These are phyloP conservation scores for Thyatira batis DNA, from an alignment of 2,888 invertebrate species.

Conservation along the genomic window DNA sequence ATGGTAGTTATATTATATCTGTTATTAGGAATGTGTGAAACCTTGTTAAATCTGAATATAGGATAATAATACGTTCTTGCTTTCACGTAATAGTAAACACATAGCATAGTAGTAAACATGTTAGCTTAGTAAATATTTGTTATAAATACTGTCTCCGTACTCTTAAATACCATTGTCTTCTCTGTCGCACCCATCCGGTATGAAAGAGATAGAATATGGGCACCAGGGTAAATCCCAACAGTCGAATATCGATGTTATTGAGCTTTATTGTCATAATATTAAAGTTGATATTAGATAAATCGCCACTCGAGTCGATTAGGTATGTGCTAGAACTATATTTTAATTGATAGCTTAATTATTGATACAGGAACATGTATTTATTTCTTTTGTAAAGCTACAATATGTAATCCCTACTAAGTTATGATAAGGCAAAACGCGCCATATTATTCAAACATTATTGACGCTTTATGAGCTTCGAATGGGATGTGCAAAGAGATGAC, in stretches of 20 bases:
- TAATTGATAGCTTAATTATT: neutral
- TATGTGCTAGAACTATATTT: slow-evolving; percentile 17
- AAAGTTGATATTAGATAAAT: slow-evolving; percentile 18
- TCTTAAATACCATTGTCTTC: slow-evolving; percentile 5
- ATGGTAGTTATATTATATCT: neutral
- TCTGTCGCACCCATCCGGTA: slow-evolving; percentile 1
- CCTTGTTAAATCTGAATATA: neutral
- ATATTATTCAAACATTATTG: neutral
- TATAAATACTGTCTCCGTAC: slow-evolving; percentile 4
- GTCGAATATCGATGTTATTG: slow-evolving; percentile 18
- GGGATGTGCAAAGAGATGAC: neutral
- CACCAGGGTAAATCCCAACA: slow-evolving; percentile 8
- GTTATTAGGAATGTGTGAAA: no score
- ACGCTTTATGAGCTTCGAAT: neutral
- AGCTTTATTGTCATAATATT: slow-evolving; percentile 26
- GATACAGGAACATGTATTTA: neutral
- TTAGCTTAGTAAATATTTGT: neutral
- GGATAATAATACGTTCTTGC: neutral
- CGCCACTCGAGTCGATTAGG: slow-evolving; percentile 11
- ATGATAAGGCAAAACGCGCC: neutral
- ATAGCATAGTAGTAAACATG: neutral
- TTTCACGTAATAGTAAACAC: neutral
- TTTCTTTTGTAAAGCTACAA: neutral
- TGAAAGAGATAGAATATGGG: slow-evolving; percentile 9
- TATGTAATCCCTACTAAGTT: neutral